Percentiles rank a stretch among this genome's conserved stretches.
These are phyloP conservation scores for Dione vanillae DNA, from an alignment of 2,888 invertebrate genomes.

Conservation along the genomic window DNA sequence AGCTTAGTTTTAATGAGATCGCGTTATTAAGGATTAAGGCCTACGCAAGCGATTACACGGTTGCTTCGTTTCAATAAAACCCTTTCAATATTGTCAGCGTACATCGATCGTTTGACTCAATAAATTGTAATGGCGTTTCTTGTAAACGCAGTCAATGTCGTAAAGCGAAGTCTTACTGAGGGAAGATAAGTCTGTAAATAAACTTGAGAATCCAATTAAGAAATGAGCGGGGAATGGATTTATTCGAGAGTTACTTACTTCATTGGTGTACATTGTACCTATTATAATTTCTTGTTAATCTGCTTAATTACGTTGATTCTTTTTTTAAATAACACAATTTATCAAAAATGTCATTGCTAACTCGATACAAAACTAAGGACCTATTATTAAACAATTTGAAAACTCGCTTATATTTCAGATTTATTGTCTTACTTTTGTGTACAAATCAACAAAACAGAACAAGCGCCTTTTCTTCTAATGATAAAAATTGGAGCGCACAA, in stretches of 20 bases:
- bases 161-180: slow-evolving; percentile 71
- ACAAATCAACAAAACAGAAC: slow-evolving; percentile 32
- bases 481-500: slow-evolving; percentile 45
- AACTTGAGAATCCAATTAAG: slow-evolving; percentile 81
- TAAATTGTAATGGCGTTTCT: slow-evolving; percentile 47
- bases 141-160: slow-evolving; percentile 68
- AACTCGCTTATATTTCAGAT: slow-evolving; percentile 8
- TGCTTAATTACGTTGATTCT: neutral
- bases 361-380: too few species aligned
- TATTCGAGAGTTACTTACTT: slow-evolving; percentile 64
- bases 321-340: too few species aligned
- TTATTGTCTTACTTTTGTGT: slow-evolving; percentile 25
- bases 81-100: slow-evolving; percentile 41
- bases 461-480: slow-evolving; percentile 37
- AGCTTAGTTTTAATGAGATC: slow-evolving; percentile 21
- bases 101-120: slow-evolving; percentile 41
- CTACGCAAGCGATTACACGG: slow-evolving; percentile 33
- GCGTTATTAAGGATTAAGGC: slow-evolving; percentile 33
- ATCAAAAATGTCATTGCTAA: too few species aligned
- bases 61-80: slow-evolving; percentile 40
- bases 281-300: slow-evolving; percentile 53
- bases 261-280: slow-evolving; percentile 67
- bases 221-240: slow-evolving; percentile 75
- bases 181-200: slow-evolving; percentile 76
- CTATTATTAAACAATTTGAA: neutral